Base-by-base conservation (phyloP, 2,113 vertebrate species). In the Arizona elegans region DNA sequence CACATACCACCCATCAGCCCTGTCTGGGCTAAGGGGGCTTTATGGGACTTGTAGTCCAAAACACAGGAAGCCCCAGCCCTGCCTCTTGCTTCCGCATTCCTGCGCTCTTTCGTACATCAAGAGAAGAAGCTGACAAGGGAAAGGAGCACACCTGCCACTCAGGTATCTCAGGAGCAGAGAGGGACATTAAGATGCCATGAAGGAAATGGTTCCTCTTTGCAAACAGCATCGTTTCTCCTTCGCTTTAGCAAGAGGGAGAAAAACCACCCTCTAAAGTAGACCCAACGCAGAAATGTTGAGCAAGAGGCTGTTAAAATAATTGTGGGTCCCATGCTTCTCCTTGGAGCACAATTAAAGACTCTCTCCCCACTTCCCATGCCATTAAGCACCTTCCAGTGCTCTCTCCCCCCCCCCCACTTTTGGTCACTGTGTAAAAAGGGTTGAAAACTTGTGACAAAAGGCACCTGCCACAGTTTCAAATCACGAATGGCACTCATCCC, bases 361-460 rank as follows among this genome's bases (percentile, higher is more conserved):
- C 59, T 90, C 93, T 93, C 93, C 54, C 91, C 92, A 91, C 26
- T 58, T 62, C 85, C 29, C n/a, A 33, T 50, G 59, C 29, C 56
- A 19, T 38, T 43, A 38, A 50, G 1, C 53, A 33, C 17, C 50
- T 56, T 24, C 43, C 81, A 54, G 55, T 1, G 33, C 3, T 10
- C 56, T 0, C 1, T 3, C 19, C 59, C 59, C 24, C 1, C 11
- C 10, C 13, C n/a, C n/a, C 81, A 13, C 3, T 0, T 75, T 0
- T 59, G 95, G 89, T 92, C 95, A 92, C 56, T 58, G 1, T 54
- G n/a, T 92, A 94, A 97, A 92, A 95, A 29, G 94, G 96, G 93
- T 95, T 53, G 12, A 47, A 26, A 86, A 29, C 1, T 54, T 59
- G 92, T 52, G 92, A 92, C 62, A 92, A 62, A 81, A 23, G 10